phyloP scores from a whole-genome alignment of 2,113 vertebrate species.

The Chaetura pelagica region DNA sequence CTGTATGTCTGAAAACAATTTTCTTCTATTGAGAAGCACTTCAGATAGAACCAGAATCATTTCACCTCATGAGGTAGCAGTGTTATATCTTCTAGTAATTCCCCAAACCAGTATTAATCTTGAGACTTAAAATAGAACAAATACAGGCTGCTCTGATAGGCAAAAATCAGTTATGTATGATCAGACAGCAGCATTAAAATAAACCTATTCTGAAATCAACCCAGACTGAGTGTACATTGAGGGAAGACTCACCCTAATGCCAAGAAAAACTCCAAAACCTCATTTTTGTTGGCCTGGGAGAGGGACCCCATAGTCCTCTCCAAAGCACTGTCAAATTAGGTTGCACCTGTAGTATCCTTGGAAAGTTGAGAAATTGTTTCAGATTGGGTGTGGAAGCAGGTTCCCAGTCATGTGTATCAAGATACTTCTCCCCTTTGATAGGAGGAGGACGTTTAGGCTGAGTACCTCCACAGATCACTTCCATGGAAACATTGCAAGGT shows the following conservation, averaged over 20 bases:
- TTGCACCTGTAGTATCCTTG: neutral
- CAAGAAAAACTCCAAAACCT: neutral
- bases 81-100: conserved; percentile 15
- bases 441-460: neutral
- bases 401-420: conserved; percentile 32
- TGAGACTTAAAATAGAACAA: neutral
- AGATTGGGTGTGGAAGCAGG: conserved; percentile 31
- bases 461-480: conserved; percentile 55
- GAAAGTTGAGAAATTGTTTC: conserved; percentile 31
- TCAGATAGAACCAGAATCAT: conserved; percentile 60
- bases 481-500: conserved; percentile 61
- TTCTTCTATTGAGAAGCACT: conserved; percentile 43
- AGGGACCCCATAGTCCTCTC: neutral
- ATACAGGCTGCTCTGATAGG: neutral
- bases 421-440: neutral
- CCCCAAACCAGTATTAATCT: conserved; percentile 28
- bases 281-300: neutral
- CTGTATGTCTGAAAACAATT: conserved; percentile 58
- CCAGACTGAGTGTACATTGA: neutral
- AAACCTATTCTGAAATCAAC: neutral
- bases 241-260: neutral
- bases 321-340: neutral
- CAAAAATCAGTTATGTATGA: neutral
- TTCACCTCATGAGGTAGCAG: conserved; percentile 48
- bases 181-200: conserved; percentile 31